A percentile compares a stretch with the other conserved stretches of the same genome.
These are phyloP conservation scores for Anthonomus grandis DNA, from an alignment of 1,140 invertebrate species.

Conservation along the genomic window DNA sequence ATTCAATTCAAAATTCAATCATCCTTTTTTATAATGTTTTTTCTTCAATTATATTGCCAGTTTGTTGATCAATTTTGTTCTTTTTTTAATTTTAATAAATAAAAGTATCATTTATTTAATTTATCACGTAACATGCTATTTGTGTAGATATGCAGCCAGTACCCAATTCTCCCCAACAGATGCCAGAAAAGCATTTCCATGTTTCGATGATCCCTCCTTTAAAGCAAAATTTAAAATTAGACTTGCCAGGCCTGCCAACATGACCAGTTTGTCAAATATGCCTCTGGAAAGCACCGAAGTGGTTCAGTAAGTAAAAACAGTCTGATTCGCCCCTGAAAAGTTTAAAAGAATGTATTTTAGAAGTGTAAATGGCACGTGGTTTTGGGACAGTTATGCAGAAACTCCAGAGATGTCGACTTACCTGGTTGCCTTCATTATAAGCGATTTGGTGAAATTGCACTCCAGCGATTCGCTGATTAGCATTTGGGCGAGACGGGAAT, in stretches of 20 bases:
- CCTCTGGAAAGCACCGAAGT: conserved; percentile 29
- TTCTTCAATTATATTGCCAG: neutral
- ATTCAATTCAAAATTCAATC: too few relatives aligned
- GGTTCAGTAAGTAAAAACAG: conserved; percentile 21
- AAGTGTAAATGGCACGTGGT: conserved; percentile 21
- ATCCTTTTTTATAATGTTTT: too few relatives aligned
- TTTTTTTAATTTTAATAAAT: too few relatives aligned
- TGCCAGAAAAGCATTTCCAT: conserved; percentile 82
- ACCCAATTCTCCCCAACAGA: conserved; percentile 82
- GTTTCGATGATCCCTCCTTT: conserved; percentile 84
- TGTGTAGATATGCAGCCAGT: conserved; percentile 60
- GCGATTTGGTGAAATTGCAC: conserved; percentile 74
- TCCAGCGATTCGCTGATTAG: conserved; percentile 67
- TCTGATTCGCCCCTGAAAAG: too few relatives aligned
- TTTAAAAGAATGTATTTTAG: conserved; percentile 7
- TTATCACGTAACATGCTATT: neutral
- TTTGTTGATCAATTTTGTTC: neutral
- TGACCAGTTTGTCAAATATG: conserved; percentile 45
- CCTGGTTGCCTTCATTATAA: conserved; percentile 85
- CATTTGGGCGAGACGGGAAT: conserved; percentile 81
- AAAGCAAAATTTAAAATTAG: conserved; percentile 74
- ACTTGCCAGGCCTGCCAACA: conserved; percentile 54
- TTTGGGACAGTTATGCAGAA: conserved; percentile 75
- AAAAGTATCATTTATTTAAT: neutral
- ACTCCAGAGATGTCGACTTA: conserved; percentile 93